Conservation (phyloP, 1,140 invertebrate species). For the Nasonia longicornis region DNA sequence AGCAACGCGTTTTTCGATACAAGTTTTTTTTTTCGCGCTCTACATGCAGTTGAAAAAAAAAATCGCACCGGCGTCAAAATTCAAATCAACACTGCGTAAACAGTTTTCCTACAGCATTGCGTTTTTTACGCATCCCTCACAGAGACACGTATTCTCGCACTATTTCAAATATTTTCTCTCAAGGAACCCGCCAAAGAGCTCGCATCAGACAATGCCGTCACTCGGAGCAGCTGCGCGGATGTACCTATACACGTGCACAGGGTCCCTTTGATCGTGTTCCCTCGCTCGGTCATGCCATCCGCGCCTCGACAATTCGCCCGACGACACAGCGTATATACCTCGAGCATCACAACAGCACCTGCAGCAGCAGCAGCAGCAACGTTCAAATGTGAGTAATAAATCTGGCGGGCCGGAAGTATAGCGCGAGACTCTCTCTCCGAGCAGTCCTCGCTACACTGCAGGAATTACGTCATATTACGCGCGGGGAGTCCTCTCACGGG, state of each 20-base stretch:
- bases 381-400: conserved; percentile 29
- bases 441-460: background rate
- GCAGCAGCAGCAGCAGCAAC: background rate
- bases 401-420: background rate
- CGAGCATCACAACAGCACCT: background rate
- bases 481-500: conserved; percentile 19
- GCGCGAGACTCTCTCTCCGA: background rate
- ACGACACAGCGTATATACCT: background rate
- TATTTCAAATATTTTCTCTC: background rate
- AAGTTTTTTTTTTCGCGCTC: no score
- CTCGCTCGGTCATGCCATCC: background rate
- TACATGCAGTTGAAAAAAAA: no score
- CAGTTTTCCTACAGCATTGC: no score
- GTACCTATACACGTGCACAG: background rate
- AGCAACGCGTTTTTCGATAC: no score
- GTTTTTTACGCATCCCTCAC: no score
- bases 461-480: conserved; percentile 33
- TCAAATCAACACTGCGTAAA: no score
- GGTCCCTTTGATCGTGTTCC: background rate
- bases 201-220: background rate
- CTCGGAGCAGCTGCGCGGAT: background rate
- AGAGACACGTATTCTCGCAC: no score
- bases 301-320: background rate
- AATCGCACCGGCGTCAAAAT: no score
- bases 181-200: background rate